Conservation (phyloP, 2,888 invertebrate genomes). For the Ctena decussata region DNA sequence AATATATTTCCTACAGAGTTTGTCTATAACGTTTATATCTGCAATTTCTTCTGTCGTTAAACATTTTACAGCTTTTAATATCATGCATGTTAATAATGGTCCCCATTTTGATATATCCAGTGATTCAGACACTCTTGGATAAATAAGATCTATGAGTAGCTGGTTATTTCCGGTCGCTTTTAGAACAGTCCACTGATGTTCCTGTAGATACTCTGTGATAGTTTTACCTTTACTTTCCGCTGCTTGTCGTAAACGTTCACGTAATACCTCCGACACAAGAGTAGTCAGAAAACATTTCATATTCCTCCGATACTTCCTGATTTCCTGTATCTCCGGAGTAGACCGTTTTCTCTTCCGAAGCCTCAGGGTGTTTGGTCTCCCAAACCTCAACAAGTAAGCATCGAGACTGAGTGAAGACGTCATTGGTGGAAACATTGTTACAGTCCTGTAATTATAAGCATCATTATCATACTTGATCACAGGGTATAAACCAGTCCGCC, state of each 20-base stretch:
- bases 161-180: background rate
- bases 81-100: background rate
- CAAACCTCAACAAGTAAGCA: background rate
- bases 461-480: too few relatives aligned
- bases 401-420: background rate
- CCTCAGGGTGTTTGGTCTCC: background rate
- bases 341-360: background rate
- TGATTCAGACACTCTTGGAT: background rate
- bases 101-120: background rate
- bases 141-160: background rate
- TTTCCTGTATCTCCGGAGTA: background rate
- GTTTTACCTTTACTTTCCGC: background rate
- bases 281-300: conserved; percentile 43
- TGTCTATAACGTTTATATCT: background rate
- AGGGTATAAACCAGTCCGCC: too few relatives aligned
- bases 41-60: background rate
- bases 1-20: background rate
- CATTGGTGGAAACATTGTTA: background rate
- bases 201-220: background rate
- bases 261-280: conserved; percentile 42
- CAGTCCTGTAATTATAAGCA: too few relatives aligned
- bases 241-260: conserved; percentile 36
- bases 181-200: background rate
- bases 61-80: background rate
- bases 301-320: conserved; percentile 14